Evolutionary conservation across 2,888 invertebrate species (phyloP), one percentile per base, ranked within the genome.

Genomic region (Tetrapedia diversipes): DNA sequence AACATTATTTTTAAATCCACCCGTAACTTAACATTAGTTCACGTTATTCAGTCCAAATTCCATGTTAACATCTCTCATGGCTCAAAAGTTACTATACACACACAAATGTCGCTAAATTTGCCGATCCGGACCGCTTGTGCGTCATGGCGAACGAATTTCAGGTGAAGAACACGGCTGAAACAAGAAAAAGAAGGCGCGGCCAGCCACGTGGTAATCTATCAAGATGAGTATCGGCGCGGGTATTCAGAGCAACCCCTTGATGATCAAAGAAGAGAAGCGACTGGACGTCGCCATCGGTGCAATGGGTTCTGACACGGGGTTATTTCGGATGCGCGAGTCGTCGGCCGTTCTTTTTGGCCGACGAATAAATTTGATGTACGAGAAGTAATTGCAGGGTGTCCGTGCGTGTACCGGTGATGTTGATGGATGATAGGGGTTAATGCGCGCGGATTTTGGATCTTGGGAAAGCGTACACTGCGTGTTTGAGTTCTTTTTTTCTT

Each of bases 331-430:
- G 4, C 14, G 2, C 24, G 4, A 8, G 27, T n/a, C 8, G 4
- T n/a, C 39, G 24, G 24, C n/a, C n/a, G n/a, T 41, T 7, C 14
- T 37, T 41, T 39, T 27, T 11, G 39, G n/a, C 27, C 39, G 4
- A 7, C 27, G 24, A 57, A n/a, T 22, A 41, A n/a, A n/a, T 39
- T 41, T 11, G 27, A 11, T 41, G 39, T 24, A 27, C 19, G 29
- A 14, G 16, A 19, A 19, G 53, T 53, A 53, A 53, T 53, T 53
- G 53, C 29, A 53, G 19, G 19, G 32, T 53, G 53, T 53, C 53
- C 11, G 14, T n/a, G 2, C 24, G n/a, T 53, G 29, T 19, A 19
- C 2, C 6, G 11, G 10, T 10, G 6, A 4, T 32, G n/a, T n/a
- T n/a, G n/a, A n/a, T n/a, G n/a, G n/a, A n/a, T n/a, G n/a, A n/a